Evolutionary conservation across 2,888 invertebrate species (phyloP).

Genomic region (Chloromyia formosa): DNA sequence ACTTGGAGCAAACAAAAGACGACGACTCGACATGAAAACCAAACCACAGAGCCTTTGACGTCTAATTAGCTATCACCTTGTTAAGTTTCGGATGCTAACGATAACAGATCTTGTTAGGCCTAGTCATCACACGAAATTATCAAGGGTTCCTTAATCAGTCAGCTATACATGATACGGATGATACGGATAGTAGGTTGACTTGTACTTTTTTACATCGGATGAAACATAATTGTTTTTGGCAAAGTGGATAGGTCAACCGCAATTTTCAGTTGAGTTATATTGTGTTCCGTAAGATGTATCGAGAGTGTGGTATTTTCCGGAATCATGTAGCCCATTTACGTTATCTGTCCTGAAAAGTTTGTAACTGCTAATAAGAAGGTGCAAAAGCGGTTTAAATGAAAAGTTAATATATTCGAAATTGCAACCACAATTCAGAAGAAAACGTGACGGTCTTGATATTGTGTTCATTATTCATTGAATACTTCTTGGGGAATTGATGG

Average conservation of each 20-base stretch:
- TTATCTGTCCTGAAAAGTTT: neutral
- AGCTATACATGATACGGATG: no score
- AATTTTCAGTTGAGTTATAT: constrained; percentile 6
- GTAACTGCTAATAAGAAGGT: neutral
- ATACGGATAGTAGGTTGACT: no score
- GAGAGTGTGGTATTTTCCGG: constrained; percentile 24
- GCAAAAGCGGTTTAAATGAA: constrained; percentile 5
- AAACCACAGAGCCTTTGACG: constrained; percentile 39
- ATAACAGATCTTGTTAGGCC: constrained; percentile 41
- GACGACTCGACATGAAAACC: constrained; percentile 20
- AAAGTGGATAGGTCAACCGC: constrained; percentile 34
- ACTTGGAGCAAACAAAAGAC: constrained; percentile 9
- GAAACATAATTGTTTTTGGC: constrained; percentile 29
- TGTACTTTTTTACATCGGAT: neutral
- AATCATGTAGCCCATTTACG: constrained; percentile 9
- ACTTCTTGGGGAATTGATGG: neutral
- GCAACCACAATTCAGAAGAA: neutral
- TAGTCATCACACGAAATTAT: constrained; percentile 41
- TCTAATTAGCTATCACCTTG: constrained; percentile 36
- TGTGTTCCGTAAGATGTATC: neutral
- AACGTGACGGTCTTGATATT: constrained; percentile 1
- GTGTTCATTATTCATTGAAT: constrained; percentile 11
- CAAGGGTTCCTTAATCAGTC: neutral
- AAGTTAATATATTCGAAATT: neutral
- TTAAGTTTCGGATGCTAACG: constrained; percentile 32